Evolutionary conservation across 2,888 invertebrate genomes (phyloP), one percentile per base, ranked within the genome.

Genomic region (Eudemis profundana): DNA sequence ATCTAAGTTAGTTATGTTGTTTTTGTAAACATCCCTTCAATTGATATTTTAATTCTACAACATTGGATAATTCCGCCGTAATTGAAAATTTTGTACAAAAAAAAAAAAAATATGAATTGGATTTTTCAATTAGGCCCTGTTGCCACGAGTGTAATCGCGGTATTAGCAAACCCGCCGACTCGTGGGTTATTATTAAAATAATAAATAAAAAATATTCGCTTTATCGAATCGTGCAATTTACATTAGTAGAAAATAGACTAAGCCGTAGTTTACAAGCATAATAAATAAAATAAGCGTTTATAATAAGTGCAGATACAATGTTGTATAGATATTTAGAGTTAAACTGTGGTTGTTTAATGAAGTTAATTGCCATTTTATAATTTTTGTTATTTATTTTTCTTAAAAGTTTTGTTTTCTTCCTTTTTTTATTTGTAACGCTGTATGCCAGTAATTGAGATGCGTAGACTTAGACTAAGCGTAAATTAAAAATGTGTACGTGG

Each of bases 221-320:
- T 89, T 89, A 90, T 90, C 83, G 78, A 90, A 88, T 87, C 83
- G 92, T 92, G 92, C 92, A 92, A 92, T 92, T 90, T 92, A 87
- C 79, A 83, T 77, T 83, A 85, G 86, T 90, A 89, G 88, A 82
- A 77, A 78, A 77, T 83, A 83, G 82, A 78, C 68, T 87, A 88
- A 86, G 80, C 76, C 71, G 78, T 89, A 86, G 85, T 71, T 10
- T 75, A 78, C 79, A 78, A 74, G 81, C 83, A 82, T 87, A 87
- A 85, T 87, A 83, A 81, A 79, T 84, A 51, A 50, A 53, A 63
- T 61, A 74, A 75, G 70, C 70, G 66, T 74, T 67, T 62, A 65
- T 63, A 44, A 61, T 64, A 69, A 66, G 66, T 65, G 64, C 62
- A 76, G 74, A 75, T 78, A 77, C 68, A 70, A 76, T 82, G 76